Conservation (phyloP, 2,113 vertebrate species). For the Copsychus sechellarum region DNA sequence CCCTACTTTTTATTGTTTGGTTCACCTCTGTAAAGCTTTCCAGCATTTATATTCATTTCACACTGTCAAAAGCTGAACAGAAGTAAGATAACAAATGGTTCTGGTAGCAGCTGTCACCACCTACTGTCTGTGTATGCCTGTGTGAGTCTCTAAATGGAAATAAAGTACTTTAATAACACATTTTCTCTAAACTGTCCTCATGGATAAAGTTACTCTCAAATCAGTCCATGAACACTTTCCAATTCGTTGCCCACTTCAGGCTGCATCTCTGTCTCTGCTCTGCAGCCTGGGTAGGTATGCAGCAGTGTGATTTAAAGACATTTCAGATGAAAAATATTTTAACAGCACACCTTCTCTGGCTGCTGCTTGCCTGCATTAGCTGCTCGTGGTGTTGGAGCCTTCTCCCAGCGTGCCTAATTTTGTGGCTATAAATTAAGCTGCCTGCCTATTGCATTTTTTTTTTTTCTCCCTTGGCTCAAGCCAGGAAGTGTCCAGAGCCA, state of each 20-base stretch:
- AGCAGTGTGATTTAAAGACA: slow-evolving; percentile 33
- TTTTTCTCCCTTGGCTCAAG: background rate
- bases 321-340: background rate
- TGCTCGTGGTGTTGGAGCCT: background rate
- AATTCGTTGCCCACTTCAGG: slow-evolving; percentile 29
- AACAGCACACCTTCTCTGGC: background rate
- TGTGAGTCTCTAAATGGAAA: slow-evolving; percentile 69
- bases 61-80: slow-evolving; percentile 58
- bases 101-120: slow-evolving; percentile 62
- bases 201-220: slow-evolving; percentile 56
- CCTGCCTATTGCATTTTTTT: background rate
- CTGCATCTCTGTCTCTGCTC: background rate
- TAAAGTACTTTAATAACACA: slow-evolving; percentile 72
- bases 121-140: slow-evolving; percentile 67
- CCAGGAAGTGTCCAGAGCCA: background rate
- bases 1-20: slow-evolving; percentile 32
- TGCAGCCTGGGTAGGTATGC: background rate
- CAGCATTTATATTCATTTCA: slow-evolving; percentile 59
- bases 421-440: background rate
- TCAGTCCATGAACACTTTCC: slow-evolving; percentile 50
- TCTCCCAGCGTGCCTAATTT: background rate
- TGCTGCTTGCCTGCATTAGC: background rate
- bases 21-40: slow-evolving; percentile 61
- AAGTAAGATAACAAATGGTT: slow-evolving; percentile 70
- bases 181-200: slow-evolving; percentile 56